phyloP scores from a whole-genome alignment of 2,113 vertebrate genomes.

The Cephalopterus ornatus region DNA sequence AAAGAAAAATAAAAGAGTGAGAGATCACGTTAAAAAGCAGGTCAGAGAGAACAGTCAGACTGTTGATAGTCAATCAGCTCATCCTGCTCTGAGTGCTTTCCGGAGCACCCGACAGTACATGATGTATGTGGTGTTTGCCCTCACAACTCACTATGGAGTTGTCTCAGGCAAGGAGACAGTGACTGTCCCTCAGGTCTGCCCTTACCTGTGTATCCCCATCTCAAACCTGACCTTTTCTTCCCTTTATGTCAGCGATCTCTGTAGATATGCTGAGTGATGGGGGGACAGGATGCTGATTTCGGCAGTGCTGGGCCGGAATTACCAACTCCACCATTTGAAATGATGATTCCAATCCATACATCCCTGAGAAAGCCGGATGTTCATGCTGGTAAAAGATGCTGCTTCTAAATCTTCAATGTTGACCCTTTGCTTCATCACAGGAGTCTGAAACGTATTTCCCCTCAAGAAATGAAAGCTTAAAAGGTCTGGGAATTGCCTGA shows the following conservation, averaged over 20 bases:
- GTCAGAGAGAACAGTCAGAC: neutral
- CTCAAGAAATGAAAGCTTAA: neutral
- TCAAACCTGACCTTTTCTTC: neutral
- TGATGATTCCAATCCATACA: neutral
- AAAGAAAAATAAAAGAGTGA: neutral
- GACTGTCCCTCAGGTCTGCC: neutral
- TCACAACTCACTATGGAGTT: neutral
- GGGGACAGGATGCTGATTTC: neutral
- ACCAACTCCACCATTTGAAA: neutral
- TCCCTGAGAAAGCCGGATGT: neutral
- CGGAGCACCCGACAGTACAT: neutral
- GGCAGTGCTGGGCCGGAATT: neutral
- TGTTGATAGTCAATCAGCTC: neutral
- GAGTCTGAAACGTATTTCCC: neutral
- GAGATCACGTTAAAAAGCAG: neutral
- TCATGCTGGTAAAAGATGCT: neutral
- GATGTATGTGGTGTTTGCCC: neutral
- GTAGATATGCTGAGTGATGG: neutral
- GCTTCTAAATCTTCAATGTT: neutral
- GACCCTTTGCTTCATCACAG: neutral
- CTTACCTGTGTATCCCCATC: neutral
- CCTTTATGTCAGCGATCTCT: neutral
- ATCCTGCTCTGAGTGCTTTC: neutral
- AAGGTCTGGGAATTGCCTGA: neutral
- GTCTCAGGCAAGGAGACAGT: neutral